Conservation (phyloP, 2,888 invertebrate genomes). For the Limenitis camilla region DNA sequence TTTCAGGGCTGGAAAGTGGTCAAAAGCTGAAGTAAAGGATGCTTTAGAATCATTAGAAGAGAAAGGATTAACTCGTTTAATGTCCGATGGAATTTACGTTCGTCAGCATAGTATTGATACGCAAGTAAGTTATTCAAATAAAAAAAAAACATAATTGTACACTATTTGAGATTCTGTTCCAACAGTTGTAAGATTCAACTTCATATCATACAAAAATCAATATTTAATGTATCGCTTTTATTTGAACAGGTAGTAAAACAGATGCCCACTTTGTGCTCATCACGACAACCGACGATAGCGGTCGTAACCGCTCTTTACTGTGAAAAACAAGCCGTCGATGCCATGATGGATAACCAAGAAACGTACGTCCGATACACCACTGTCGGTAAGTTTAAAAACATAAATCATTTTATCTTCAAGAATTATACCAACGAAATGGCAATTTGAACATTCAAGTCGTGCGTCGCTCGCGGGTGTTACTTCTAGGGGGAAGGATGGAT, state of each 20-base stretch:
- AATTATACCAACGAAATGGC: no score
- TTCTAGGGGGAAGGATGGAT: no score
- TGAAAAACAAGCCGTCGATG: conserved; percentile 98
- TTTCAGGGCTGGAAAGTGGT: conserved; percentile 84
- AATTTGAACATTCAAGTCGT: no score
- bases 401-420: neutral
- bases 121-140: conserved; percentile 76
- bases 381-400: conserved; percentile 82
- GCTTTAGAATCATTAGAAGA: conserved; percentile 85
- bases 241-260: conserved; percentile 86
- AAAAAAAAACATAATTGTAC: no score
- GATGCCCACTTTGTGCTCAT: conserved; percentile 92
- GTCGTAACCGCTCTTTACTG: conserved; percentile 97
- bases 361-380: conserved; percentile 97
- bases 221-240: no score
- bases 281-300: conserved; percentile 97
- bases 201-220: no score
- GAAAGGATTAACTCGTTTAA: conserved; percentile 87
- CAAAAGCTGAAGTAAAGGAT: conserved; percentile 83
- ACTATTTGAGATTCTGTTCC: no score
- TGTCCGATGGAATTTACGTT: conserved; percentile 89
- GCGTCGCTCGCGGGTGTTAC: no score
- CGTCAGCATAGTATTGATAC: conserved; percentile 90
- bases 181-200: no score
- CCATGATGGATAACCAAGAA: conserved; percentile 97